Base-by-base conservation (phyloP, 2,888 invertebrate genomes). In the Eilema depressum region DNA sequence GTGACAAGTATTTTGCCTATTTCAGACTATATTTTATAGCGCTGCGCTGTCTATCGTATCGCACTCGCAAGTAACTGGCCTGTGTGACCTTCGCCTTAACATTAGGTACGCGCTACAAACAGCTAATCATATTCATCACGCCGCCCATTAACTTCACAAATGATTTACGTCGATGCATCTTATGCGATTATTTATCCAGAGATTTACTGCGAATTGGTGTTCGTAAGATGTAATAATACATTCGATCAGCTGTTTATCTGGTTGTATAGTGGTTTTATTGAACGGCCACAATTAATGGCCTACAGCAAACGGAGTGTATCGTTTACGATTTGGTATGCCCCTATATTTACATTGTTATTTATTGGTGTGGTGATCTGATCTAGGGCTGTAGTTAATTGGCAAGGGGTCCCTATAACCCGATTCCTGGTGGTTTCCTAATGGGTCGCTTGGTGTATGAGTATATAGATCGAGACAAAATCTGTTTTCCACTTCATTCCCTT, bases 101-200 rank as follows among this genome's bases (percentile, higher is more conserved):
- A 70, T 68, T 70, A n/a, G n/a, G n/a, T n/a, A 75, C 76, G 68
- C 66, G 62, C 23, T 63, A 63, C 66, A 73, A 75, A 76, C 70
- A 74, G 60, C 62, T 75, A 73, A 77, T 81, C 70, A 79, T 75
- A 80, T 74, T 73, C 70, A 77, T 77, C 68, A 73, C 63, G 68
- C 41, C 56, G 25, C 62, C 69, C 74, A 83, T 81, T 74, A 75
- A 74, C 60, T 63, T 77, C 78, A 61, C 68, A 64, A 64, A 74
- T 77, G 71, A 83, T 76, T 76, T 74, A 79, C 63, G 74, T 23
- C 71, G 66, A 65, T 71, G 73, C 71, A 75, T 79, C 75, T 71
- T 71, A 79, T 70, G 56, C 62, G 66, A 74, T 76, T 77, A 79
- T 79, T 75, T 76, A 68, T 71, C 63, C 30, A 14, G 66, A 70